phyloP scores from a whole-genome alignment of 2,797 vertebrate species.

The Muscicapa comitata region DNA sequence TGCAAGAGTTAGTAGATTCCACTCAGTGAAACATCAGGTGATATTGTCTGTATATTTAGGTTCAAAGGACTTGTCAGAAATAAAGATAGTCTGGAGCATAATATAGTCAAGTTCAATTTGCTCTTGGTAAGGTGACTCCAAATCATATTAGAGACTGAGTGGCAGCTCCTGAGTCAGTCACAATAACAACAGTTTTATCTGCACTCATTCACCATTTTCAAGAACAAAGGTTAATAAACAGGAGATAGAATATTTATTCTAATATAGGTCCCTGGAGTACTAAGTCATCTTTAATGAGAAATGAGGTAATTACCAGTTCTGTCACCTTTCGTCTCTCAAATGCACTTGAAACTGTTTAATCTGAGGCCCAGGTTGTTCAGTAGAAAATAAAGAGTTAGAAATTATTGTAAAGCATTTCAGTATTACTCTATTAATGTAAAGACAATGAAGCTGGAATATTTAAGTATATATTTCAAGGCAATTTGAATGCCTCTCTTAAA shows the following conservation, averaged over 20 bases:
- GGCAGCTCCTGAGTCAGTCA: conserved; percentile 28
- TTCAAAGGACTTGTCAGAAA: background rate
- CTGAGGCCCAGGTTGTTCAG: background rate
- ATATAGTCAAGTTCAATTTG: conserved; percentile 27
- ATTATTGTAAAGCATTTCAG: background rate
- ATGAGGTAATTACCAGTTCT: conserved; percentile 60
- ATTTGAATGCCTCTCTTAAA: background rate
- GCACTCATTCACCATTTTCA: conserved; percentile 41
- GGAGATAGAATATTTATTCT: conserved; percentile 52
- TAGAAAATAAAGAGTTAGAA: background rate
- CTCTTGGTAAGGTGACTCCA: conserved; percentile 55
- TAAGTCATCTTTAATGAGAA: conserved; percentile 58
- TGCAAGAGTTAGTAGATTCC: background rate
- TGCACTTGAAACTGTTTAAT: conserved; percentile 42
- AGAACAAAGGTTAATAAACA: conserved; percentile 61
- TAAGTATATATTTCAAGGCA: background rate
- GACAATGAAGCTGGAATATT: background rate
- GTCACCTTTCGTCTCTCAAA: conserved; percentile 47
- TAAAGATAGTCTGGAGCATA: background rate
- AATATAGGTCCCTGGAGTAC: background rate
- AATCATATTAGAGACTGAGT: conserved; percentile 35
- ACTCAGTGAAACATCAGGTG: background rate
- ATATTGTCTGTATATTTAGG: background rate
- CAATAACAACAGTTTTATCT: conserved; percentile 23
- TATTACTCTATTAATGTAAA: background rate